These are phyloP conservation scores for Lutraria rhynchaena DNA, from an alignment of 1,140 invertebrate species.

Conservation along the genomic window DNA sequence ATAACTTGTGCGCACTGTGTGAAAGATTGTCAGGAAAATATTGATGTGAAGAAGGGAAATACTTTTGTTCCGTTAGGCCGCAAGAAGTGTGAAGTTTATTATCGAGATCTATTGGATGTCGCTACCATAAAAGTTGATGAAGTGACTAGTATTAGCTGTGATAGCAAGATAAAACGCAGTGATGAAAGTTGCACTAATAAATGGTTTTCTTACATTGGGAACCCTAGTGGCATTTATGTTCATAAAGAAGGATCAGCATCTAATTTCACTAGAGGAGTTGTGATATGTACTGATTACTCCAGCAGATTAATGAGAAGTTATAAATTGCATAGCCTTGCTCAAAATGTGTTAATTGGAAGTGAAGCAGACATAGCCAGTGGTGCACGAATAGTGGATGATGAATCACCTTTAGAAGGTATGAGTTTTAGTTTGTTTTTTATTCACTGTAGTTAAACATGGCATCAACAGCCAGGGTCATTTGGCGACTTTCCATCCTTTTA, in stretches of 20 bases:
- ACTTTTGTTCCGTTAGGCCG: not conserved
- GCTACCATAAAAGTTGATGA: not conserved
- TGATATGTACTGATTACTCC: slow-evolving; percentile 12
- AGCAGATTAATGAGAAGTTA: too few species aligned
- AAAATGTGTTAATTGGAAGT: too few species aligned
- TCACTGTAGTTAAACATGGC: too few species aligned
- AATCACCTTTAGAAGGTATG: too few species aligned
- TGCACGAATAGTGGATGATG: too few species aligned
- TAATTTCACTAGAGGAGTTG: slow-evolving; percentile 5
- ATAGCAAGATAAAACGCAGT: not conserved
- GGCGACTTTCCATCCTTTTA: too few species aligned
- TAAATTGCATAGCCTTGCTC: too few species aligned
- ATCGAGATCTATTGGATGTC: slow-evolving; percentile 5
- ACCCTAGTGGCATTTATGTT: not conserved
- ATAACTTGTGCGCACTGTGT: slow-evolving; percentile 30
- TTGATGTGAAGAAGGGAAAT: not conserved
- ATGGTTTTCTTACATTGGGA: not conserved
- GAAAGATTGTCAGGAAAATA: not conserved
- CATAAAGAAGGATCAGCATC: slow-evolving; percentile 8
- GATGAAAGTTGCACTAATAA: not conserved
- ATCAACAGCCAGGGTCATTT: too few species aligned
- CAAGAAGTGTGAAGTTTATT: not conserved
- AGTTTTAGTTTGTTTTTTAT: too few species aligned
- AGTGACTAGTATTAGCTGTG: not conserved
- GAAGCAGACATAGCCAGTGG: too few species aligned